Evolutionary conservation across 2,113 vertebrate species (phyloP), one percentile per base, ranked within the genome.

Genomic region (Gymnorhina tibicen): DNA sequence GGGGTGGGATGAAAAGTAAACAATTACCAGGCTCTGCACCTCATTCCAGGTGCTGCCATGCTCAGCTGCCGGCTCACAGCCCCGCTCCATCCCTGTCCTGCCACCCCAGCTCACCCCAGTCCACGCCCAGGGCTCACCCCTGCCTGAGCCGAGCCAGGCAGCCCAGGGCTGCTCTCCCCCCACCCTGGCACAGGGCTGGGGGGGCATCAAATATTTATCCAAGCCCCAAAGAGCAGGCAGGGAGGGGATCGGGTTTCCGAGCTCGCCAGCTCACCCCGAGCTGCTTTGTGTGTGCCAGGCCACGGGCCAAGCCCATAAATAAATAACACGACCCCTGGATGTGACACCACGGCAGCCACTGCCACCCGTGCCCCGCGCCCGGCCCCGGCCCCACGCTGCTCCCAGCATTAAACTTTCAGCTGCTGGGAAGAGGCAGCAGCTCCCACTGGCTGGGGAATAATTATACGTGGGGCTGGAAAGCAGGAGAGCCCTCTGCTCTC

Each of bases 181-280:
- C 6, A 3, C 4, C 37, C 46, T 9, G 8, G 28, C 80, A 75
- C 85, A 41, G 60, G 33, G 15, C 50, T 32, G 55, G n/a, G 50
- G 50, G 79, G 67, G 44, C 93, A 98, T 98, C 95, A 98, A 98
- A 98, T 97, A 98, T 98, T 98, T 92, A 98, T 98, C 23, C 3
- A 28, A 78, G 73, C 75, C 88, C 86, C 94, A 77, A 52, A 87
- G 96, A 89, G 96, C 94, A 3, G 8, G 74, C 47, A 63, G 4
- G 33, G 59, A 78, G 30, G 32, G 42, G 84, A 95, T 97, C 33
- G 1, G 28, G 84, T 97, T 96, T 85, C 95, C 0, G 2, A 94
- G 91, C 95, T 94, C 79, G 0, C 56, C 85, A 32, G 90, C 95
- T 97, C 96, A 89, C 93, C 95, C 91, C 62, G 23, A 4, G 7